These are phyloP conservation scores for Cardinalis cardinalis DNA, from an alignment of 2,113 vertebrate species.

Conservation along the genomic window DNA sequence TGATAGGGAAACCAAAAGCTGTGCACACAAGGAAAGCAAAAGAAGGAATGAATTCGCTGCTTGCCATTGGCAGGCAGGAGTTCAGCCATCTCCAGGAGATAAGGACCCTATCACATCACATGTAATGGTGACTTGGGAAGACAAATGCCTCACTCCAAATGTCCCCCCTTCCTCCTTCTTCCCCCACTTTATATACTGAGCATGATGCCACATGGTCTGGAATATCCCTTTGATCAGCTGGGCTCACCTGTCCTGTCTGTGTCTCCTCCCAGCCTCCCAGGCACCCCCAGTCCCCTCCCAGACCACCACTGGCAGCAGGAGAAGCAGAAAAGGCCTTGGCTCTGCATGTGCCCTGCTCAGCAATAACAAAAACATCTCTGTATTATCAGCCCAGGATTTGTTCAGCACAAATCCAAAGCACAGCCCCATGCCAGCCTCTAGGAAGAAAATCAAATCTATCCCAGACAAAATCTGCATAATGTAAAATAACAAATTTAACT, in stretches of 20 bases:
- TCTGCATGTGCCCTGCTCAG: background rate
- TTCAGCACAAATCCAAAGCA: background rate
- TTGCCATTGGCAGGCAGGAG: background rate
- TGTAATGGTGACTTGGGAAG: fast-evolving
- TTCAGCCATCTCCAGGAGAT: background rate
- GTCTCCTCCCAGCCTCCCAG: background rate
- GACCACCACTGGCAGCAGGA: fast-evolving
- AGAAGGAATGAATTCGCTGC: background rate
- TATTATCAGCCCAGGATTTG: background rate
- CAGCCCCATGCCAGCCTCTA: too few species aligned
- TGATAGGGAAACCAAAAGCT: background rate
- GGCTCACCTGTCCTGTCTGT: background rate
- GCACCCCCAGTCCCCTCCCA: background rate
- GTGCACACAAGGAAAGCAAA: fast-evolving
- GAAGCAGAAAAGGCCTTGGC: background rate
- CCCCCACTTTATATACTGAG: background rate
- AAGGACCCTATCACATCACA: too few species aligned
- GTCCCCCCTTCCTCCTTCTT: background rate
- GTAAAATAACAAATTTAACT: background rate
- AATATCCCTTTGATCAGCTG: background rate
- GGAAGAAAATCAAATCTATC: background rate
- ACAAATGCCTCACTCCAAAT: background rate
- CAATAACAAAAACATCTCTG: background rate
- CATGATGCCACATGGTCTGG: fast-evolving
- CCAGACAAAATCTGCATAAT: background rate